Base-by-base conservation (phyloP, 1,140 invertebrate genomes). In the Dreissena rostriformis region DNA sequence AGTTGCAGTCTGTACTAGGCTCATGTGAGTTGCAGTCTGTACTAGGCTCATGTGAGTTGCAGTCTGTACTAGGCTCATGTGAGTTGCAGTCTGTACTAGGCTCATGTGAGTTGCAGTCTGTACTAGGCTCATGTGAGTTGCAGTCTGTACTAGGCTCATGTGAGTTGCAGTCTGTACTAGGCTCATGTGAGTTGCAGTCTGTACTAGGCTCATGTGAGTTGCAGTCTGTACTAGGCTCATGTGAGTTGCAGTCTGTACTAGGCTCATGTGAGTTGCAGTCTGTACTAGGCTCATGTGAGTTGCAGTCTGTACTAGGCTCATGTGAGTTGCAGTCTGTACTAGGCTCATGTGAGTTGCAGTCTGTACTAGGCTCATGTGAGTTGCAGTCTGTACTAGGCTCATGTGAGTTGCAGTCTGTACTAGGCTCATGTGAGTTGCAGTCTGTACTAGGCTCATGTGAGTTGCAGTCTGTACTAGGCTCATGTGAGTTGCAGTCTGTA, bases 31-130 rank as follows among this genome's bases (percentile, higher is more conserved):
- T 17, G 8, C 39, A 39, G 2, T 39, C 39, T 39, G 4, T 39
- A 39, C 8, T 39, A 39, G 39, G 8, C 8, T 2, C n/a, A n/a
- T n/a, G n/a, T n/a, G n/a, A n/a, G n/a, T n/a, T n/a, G n/a, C n/a
- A n/a, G n/a, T n/a, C n/a, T n/a, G 8, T 2, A 2, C 2, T 39
- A 5, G 8, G 90, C 93, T 67, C 92, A 93, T 89, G 94, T 94
- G 73, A 68, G 66, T 87, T 17, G 8, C 39, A 39, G 2, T 39
- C 39, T 39, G 4, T 39, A 39, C 8, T 39, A 39, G 39, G 8
- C 8, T 2, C n/a, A n/a, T n/a, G n/a, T n/a, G n/a, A n/a, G n/a
- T n/a, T n/a, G n/a, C n/a, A n/a, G n/a, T n/a, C n/a, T n/a, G 8
- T 2, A 2, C 2, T 39, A 5, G 8, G 90, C 93, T 67, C 92